phyloP scores from a whole-genome alignment of 92 coral and sea anemone species.

The Galaxea fascicularis region DNA sequence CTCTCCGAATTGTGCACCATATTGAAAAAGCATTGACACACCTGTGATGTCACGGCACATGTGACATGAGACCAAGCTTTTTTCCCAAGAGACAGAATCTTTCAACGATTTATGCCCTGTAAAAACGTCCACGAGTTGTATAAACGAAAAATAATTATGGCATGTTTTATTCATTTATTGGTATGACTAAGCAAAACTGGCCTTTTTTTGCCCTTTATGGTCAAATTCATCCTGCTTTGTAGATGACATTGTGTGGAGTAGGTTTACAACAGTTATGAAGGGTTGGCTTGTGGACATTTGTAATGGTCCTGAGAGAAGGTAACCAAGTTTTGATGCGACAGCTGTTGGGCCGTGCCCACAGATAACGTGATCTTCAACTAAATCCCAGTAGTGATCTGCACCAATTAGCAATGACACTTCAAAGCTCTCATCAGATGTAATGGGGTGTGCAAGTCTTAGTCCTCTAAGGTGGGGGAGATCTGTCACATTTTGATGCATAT shows the following conservation, averaged over 20 bases:
- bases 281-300: background rate
- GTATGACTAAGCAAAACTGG: too few species aligned
- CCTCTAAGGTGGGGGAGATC: slow-evolving; percentile 8
- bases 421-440: slow-evolving; percentile 51
- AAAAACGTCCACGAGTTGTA: too few species aligned
- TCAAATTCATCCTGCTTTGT: background rate
- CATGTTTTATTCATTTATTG: too few species aligned
- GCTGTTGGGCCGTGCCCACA: slow-evolving; percentile 60
- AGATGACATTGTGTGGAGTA: background rate
- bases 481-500: slow-evolving; percentile 26
- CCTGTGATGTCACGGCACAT: too few species aligned
- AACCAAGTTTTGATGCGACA: slow-evolving; percentile 50
- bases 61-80: too few species aligned
- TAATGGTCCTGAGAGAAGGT: slow-evolving; percentile 53
- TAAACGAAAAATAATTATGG: too few species aligned
- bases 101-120: too few species aligned
- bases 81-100: too few species aligned
- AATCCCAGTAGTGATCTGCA: slow-evolving; percentile 66
- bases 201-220: background rate
- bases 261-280: background rate
- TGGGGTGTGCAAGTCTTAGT: slow-evolving; percentile 57
- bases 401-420: slow-evolving; percentile 58
- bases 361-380: slow-evolving; percentile 56
- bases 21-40: too few species aligned
- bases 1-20: too few species aligned